phyloP scores from a whole-genome alignment of 2,113 vertebrate species.

The Salvelinus sp. region DNA sequence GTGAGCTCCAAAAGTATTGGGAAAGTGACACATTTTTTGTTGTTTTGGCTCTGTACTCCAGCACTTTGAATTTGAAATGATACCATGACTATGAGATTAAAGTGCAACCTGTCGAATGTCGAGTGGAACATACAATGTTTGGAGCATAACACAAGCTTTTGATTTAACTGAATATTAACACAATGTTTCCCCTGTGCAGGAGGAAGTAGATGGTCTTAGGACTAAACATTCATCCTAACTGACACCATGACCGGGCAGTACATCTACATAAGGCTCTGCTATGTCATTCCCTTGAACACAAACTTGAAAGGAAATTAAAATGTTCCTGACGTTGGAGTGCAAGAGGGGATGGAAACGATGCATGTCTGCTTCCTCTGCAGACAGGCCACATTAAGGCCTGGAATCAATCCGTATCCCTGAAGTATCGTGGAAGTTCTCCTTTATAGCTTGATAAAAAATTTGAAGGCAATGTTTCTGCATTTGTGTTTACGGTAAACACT shows the following conservation, averaged over 20 bases:
- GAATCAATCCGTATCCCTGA: no score
- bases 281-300: background rate
- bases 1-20: no score
- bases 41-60: no score
- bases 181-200: constrained; percentile 51
- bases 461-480: no score
- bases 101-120: no score
- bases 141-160: constrained; percentile 13
- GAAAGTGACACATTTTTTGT: no score
- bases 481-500: no score
- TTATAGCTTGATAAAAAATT: no score
- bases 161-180: background rate
- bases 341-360: background rate
- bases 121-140: background rate
- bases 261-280: constrained; percentile 25
- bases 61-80: no score
- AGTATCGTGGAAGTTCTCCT: no score
- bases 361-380: background rate
- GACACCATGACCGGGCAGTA: constrained; percentile 5
- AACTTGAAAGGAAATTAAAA: constrained; percentile 14
- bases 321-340: constrained; percentile 6
- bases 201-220: constrained; percentile 62
- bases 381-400: background rate
- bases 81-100: no score
- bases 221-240: constrained; percentile 45